phyloP scores from a whole-genome alignment of 2,797 vertebrate species.

The Siniperca obscura region DNA sequence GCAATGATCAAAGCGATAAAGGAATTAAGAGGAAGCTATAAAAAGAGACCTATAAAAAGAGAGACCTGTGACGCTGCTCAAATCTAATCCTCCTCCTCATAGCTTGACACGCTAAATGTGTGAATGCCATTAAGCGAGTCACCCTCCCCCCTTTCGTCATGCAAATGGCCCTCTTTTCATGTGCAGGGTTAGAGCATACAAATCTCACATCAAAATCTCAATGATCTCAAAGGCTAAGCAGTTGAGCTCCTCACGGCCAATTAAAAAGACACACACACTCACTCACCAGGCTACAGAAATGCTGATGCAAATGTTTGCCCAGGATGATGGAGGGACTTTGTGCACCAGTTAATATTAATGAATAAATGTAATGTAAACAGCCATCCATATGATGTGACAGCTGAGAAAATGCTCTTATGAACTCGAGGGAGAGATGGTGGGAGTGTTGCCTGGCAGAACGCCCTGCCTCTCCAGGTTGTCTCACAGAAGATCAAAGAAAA shows the following conservation, averaged over 20 bases:
- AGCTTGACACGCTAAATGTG: constrained; percentile 47
- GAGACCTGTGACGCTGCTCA: constrained; percentile 47
- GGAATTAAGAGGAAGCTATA: constrained; percentile 57
- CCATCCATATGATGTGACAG: constrained; percentile 33
- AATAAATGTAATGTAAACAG: constrained; percentile 54
- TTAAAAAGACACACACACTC: constrained; percentile 57
- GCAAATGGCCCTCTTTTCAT: constrained; percentile 60
- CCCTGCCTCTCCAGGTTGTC: constrained; percentile 47
- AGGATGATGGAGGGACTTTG: constrained; percentile 40
- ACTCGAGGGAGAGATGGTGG: not conserved
- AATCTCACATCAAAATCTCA: constrained; percentile 65
- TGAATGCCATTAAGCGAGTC: constrained; percentile 57
- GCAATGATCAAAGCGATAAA: constrained; percentile 61
- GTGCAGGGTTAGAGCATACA: constrained; percentile 43
- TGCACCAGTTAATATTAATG: constrained; percentile 52
- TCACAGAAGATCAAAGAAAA: constrained; percentile 67
- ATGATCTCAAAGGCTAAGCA: constrained; percentile 55
- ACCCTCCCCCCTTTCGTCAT: constrained; percentile 40
- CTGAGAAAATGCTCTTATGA: constrained; percentile 38
- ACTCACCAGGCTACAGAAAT: constrained; percentile 32
- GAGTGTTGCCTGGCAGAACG: constrained; percentile 21
- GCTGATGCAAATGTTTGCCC: constrained; percentile 65
- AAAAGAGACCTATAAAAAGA: constrained; percentile 65
- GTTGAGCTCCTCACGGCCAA: constrained; percentile 56
- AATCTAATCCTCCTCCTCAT: constrained; percentile 53